phyloP scores from a whole-genome alignment of 2,797 vertebrate genomes.

The Chaenodraco wilsoni region DNA sequence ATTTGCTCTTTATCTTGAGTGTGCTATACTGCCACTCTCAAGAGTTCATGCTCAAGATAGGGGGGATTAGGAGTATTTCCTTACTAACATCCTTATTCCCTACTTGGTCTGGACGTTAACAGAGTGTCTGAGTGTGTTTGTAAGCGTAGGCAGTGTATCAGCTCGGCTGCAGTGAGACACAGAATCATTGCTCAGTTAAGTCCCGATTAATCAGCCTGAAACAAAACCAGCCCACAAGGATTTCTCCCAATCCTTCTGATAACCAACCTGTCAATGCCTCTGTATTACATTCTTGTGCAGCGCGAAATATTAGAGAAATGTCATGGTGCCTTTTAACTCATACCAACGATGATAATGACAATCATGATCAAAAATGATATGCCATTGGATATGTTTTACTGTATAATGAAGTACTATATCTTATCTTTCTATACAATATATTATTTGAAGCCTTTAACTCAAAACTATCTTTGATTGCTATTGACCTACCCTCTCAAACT shows the following conservation, averaged over 20 bases:
- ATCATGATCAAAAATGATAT: not conserved
- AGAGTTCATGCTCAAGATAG: not conserved
- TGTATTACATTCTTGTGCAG: not conserved
- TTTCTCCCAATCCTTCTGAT: not conserved
- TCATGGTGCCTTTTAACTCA: not conserved
- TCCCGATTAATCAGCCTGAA: constrained; percentile 10
- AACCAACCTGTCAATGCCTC: not conserved
- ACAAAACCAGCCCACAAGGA: constrained; percentile 11
- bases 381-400: not conserved
- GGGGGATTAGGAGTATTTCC: not conserved
- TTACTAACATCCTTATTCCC: constrained; percentile 7
- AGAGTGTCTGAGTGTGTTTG: not conserved
- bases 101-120: constrained; percentile 3
- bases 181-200: constrained; percentile 6
- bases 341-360: not conserved
- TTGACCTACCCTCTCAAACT: not conserved
- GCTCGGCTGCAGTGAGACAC: constrained; percentile 7
- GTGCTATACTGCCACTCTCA: not conserved
- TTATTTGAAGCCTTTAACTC: not conserved
- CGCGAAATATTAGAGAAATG: not conserved
- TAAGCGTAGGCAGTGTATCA: not conserved
- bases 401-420: not conserved
- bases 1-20: not conserved
- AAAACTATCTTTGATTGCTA: not conserved
- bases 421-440: not conserved